Percentiles rank a stretch among this genome's conserved stretches.
These are phyloP conservation scores for Plagiodera versicolora DNA, from an alignment of 2,888 invertebrate species.

Conservation along the genomic window DNA sequence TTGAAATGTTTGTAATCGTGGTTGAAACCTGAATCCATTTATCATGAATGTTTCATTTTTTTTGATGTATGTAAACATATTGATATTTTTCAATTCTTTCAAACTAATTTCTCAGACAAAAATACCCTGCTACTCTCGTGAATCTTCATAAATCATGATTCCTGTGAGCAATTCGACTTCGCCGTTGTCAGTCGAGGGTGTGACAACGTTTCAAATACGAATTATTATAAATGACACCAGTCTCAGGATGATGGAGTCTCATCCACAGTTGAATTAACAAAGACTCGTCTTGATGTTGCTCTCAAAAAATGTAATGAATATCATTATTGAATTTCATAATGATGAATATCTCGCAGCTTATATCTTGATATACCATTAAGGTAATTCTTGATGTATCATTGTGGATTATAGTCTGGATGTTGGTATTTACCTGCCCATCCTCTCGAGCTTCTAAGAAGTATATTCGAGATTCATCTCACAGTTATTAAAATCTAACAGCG, in stretches of 20 bases:
- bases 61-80: no score
- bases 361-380: not conserved
- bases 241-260: not conserved
- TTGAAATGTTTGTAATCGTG: no score
- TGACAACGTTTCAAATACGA: not conserved
- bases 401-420: not conserved
- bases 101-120: no score
- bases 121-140: not conserved
- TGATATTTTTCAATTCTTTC: no score
- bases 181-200: not conserved
- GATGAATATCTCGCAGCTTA: not conserved
- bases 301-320: not conserved
- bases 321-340: not conserved
- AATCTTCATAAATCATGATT: not conserved
- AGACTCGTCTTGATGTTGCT: not conserved
- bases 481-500: no score
- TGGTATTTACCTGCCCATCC: no score
- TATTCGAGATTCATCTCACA: no score
- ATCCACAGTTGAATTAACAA: not conserved
- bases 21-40: no score
- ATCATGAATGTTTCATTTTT: no score
- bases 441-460: no score
- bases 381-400: not conserved
- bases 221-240: not conserved
- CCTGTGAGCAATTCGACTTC: not conserved